Evolutionary conservation across 2,888 invertebrate species (phyloP), one percentile per base, ranked within the genome.

Genomic region (Choreutis nemorana): DNA sequence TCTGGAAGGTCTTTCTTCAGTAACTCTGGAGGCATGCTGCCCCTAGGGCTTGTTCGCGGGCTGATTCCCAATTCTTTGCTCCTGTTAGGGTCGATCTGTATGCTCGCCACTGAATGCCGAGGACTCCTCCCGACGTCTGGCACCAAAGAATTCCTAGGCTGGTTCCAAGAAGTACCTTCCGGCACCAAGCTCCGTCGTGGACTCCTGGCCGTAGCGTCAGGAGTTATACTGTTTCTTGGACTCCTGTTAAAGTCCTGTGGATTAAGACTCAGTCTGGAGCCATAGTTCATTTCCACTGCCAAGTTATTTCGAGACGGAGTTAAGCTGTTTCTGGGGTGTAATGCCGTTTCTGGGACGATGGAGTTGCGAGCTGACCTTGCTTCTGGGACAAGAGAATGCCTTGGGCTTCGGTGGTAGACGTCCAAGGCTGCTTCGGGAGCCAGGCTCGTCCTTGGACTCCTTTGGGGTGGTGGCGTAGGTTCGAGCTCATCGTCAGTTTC

Each of bases 181-280:
- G 85, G 83, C 0, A 82, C 75, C 29, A 85, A 67, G 37, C 85
- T 85, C 39, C 85, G 79, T 32, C 85, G 62, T 0, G 85, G 84
- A 50, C 83, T 84, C 26, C 84, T 70, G 0, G 80, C 79, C 3
- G 66, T 63, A 10, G 48, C 50, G 25, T 79, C 77, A 26, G 80
- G 75, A 23, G 79, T 72, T 45, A 81, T 57, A 56, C 81, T 68
- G 44, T 79, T 75, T 31, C 78, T 54, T 3, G 78, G 75, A 49
- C 77, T 78, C 26, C 78, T 57, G 26, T 80, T 77, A 35, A 81
- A 81, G 33, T 82, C 81, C 36, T 82, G 81, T 3, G 83, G 83
- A 29, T 82, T 78, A 16, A 81, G 56, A 48, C 86, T 86, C 53
- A 73, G 60, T 41, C 79, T 73, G 15, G 77, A 84, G 35, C 78